These are phyloP conservation scores for Mechanitis mazaeus DNA, from an alignment of 2,888 invertebrate genomes.

Conservation along the genomic window DNA sequence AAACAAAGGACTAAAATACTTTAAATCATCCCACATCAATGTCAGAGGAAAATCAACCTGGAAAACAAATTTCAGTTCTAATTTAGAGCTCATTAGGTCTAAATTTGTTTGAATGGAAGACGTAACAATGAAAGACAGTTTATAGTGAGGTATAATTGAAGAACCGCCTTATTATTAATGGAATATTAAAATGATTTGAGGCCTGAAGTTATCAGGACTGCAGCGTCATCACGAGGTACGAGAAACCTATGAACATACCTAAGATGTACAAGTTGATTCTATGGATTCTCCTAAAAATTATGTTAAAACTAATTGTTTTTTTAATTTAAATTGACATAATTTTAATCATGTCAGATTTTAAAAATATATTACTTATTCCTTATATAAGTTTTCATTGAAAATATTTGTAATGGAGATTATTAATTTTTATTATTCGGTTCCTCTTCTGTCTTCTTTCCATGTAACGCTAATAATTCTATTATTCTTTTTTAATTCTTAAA, in stretches of 20 bases:
- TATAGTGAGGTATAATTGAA: slow-evolving; percentile 17
- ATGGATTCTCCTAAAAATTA: too few relatives aligned
- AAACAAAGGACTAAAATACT: neutral
- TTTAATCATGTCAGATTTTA: too few relatives aligned
- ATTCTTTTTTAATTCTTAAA: too few relatives aligned
- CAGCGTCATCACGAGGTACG: neutral
- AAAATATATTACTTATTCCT: too few relatives aligned
- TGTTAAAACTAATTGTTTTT: too few relatives aligned
- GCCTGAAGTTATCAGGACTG: neutral
- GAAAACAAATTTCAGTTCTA: neutral
- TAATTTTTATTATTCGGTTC: too few relatives aligned
- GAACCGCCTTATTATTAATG: slow-evolving; percentile 26
- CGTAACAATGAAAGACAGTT: slow-evolving; percentile 2
- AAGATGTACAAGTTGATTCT: too few relatives aligned
- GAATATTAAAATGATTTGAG: neutral
- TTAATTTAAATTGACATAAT: too few relatives aligned
- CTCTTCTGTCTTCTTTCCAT: too few relatives aligned
- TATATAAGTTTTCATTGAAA: too few relatives aligned
- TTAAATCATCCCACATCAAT: slow-evolving; percentile 4
- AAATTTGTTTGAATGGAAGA: neutral
- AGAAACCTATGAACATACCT: neutral
- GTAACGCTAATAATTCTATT: too few relatives aligned
- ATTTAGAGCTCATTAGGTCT: neutral
- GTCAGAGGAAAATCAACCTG: neutral
- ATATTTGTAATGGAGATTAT: too few relatives aligned